These are phyloP conservation scores for Tragelaphus scriptus DNA, from an alignment of 2,113 vertebrate species.

Conservation along the genomic window DNA sequence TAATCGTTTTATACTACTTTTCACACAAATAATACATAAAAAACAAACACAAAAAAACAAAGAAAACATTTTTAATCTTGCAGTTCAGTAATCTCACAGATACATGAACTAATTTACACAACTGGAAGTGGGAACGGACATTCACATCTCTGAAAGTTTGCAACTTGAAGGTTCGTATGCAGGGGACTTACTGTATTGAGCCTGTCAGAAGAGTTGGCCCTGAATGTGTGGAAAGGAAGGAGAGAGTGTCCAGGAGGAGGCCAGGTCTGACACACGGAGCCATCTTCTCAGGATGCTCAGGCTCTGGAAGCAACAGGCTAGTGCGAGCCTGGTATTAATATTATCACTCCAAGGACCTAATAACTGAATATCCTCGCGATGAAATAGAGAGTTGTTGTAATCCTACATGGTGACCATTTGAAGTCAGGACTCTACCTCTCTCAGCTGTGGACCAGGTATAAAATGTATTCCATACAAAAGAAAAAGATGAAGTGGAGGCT, in stretches of 20 bases:
- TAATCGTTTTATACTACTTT: neutral
- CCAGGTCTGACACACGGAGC: neutral
- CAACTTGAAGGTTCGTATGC: neutral
- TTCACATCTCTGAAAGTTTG: neutral
- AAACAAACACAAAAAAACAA: neutral
- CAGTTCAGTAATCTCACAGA: neutral
- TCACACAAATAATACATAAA: neutral
- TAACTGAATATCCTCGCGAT: neutral
- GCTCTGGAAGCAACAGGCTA: neutral
- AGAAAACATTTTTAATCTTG: neutral
- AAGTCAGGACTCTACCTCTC: neutral
- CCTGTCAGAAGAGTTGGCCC: neutral
- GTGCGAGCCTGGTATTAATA: fast-evolving
- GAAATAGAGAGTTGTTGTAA: neutral
- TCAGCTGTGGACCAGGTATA: neutral
- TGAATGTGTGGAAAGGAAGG: neutral
- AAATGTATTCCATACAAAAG: neutral
- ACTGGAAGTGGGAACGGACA: fast-evolving
- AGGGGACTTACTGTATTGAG: neutral
- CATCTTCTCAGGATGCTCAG: neutral
- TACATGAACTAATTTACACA: neutral
- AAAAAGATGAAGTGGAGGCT: neutral
- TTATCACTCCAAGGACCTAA: neutral
- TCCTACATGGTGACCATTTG: neutral
- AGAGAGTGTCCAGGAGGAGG: neutral